Evolutionary conservation across 2,888 invertebrate species (phyloP), one percentile per base, ranked within the genome.

Genomic region (Rhimphoctona megacephalus): DNA sequence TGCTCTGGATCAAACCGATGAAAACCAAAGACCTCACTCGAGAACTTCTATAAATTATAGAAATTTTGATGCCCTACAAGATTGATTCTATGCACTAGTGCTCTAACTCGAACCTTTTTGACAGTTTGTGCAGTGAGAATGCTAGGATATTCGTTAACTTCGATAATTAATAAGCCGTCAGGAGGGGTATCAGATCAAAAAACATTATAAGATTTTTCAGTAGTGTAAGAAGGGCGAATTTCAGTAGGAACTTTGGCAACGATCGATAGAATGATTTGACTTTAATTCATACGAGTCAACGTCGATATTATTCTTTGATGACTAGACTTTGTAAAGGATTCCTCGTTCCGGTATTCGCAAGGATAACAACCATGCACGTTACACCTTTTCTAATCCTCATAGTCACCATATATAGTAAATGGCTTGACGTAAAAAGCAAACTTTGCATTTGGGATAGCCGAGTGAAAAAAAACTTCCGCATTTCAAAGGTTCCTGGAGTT

Each of bases 401-500:
- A 49, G 49, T 49, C 4, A 19, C 30, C 49, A 30, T 70, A 49
- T 17, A 33, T 14, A 43, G 61, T 61, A 30, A 61, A 30, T 30
- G 61, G 61, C 30, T 22, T 9, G 17, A 30, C 14, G 61, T 7
- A 30, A 6, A 30, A 61, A 61, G 61, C 61, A 30, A 61, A 61
- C 61, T 61, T 30, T n/a, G 25, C 25, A 61, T 30, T 17, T 25
- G 61, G 61, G 30, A 22, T n/a, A 36, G 66, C 19, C 8, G 9
- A 39, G 67, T 36, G 84, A 90, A 91, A 85, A 91, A 87, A 85
- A 87, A 87, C 87, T 87, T 69, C 88, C 74, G 83, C 85, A 88
- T 90, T 89, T 87, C 88, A 90, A 88, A 90, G 89, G 88, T 86
- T 85, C 52, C 8, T 7, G n/a, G n/a, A 7, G 64, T 77, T 77